Conservation (phyloP, 2,888 invertebrate genomes). For the Dicyrtoma fusca region DNA sequence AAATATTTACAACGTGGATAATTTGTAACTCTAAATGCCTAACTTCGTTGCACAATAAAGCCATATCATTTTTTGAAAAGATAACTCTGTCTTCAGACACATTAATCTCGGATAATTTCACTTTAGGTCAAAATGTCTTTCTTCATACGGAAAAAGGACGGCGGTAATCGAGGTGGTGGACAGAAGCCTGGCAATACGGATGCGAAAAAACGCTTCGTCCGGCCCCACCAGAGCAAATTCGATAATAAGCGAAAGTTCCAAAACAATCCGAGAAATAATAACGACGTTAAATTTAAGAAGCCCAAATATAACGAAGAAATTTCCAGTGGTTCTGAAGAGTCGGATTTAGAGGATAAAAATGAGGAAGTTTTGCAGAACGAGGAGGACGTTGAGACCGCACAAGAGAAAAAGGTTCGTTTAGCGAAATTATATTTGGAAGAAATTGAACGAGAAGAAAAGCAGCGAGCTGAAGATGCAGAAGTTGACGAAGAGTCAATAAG, state of each 20-base stretch:
- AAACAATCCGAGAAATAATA: neutral
- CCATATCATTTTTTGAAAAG: too few species aligned
- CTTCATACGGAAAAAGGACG: constrained; percentile 45
- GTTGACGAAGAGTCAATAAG: constrained; percentile 68
- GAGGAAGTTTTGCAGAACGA: constrained; percentile 59
- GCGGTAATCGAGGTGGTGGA: neutral
- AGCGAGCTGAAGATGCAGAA: constrained; percentile 69
- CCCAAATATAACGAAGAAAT: constrained; percentile 48
- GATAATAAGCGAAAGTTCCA: constrained; percentile 31
- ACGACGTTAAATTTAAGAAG: constrained; percentile 31
- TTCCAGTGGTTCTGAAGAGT: constrained; percentile 43
- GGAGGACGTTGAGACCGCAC: constrained; percentile 71
- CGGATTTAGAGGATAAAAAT: constrained; percentile 64
- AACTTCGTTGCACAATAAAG: too few species aligned
- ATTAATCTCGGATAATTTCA: constrained; percentile 1
- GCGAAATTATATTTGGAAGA: constrained; percentile 88
- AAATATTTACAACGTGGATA: neutral
- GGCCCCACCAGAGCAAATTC: constrained; percentile 11
- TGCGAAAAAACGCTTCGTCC: constrained; percentile 22
- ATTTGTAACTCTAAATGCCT: too few species aligned
- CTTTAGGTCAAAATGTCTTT: constrained; percentile 51
- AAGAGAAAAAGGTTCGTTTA: constrained; percentile 85
- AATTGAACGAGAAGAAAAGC: constrained; percentile 75
- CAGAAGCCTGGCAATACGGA: constrained; percentile 28
- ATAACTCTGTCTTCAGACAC: neutral